Base-by-base conservation (phyloP, 2,797 vertebrate species). In the Salmo trutta region DNA sequence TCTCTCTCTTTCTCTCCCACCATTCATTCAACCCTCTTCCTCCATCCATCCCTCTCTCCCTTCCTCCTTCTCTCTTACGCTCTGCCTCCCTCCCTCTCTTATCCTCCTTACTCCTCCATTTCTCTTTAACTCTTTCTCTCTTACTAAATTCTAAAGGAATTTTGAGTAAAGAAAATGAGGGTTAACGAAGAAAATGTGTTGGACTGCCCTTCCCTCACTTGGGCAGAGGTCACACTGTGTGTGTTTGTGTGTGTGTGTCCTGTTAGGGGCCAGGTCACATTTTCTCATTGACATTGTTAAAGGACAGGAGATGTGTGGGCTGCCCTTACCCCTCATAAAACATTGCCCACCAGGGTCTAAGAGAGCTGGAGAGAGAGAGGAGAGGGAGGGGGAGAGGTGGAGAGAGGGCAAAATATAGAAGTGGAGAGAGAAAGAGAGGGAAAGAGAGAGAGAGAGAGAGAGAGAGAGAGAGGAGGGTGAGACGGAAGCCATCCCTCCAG, bases 401-500 rank as follows among this genome's bases (percentile, higher is more conserved):
- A 36, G 77, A 29, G 52, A 77, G 29, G 6, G 1, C 1, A 29
- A 31, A 31, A 31, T 31, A 31, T 31, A 33, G 33, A 5, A 5
- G 33, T 5, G 33, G 33, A 7, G 33, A 7, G 33, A 36, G 33
- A 36, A 0, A 8, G 41, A 10, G 8, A 10, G 41, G 2, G 41
- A 41, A 4, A 4, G 31, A 33, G 5, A 33, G 31, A 5, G 5
- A 0, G 4, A 5, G 31, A 3, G 31, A 33, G 4, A 33, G 0
- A 10, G 36, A 41, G 8, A 41, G 41, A 47, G 41, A 47, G 41
- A 47, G 41, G 10, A 47, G 41, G 41, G 2, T 47, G 41, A 47
- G 41, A 47, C 52, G 81, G 90, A 91, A 85, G 84, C 93, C 85
- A 83, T 78, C 80, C 75, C 83, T 85, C 84, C 92, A 92, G 94